Conservation (phyloP, 2,888 invertebrate species). For the Caenorhabditis sinica region DNA sequence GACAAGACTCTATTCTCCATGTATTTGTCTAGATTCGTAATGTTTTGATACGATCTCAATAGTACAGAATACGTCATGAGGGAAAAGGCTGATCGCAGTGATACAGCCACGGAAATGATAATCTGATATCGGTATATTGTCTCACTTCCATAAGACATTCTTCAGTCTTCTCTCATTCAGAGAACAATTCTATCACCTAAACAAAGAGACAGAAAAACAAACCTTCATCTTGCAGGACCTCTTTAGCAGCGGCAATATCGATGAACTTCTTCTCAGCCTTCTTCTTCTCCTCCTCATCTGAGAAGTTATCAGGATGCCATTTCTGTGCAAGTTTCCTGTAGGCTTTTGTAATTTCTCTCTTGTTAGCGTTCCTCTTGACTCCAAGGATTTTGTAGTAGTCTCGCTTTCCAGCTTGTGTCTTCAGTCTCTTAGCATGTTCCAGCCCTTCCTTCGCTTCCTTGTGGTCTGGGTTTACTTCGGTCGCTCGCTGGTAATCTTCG, state of each 20-base stretch:
- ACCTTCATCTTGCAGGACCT: constrained; percentile 89
- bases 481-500: constrained; percentile 91
- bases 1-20: constrained; percentile 15
- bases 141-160: not conserved
- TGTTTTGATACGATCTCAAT: constrained; percentile 43
- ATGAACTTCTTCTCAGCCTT: constrained; percentile 97
- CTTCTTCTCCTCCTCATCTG: constrained; percentile 88
- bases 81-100: constrained; percentile 30
- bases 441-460: constrained; percentile 93
- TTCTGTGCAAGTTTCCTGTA: constrained; percentile 97
- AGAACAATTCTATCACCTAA: not conserved
- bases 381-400: constrained; percentile 98
- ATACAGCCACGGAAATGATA: constrained; percentile 14
- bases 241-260: constrained; percentile 98
- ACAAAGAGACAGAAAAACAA: constrained; percentile 49
- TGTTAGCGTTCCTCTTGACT: constrained; percentile 92
- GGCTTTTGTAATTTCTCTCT: constrained; percentile 95
- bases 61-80: constrained; percentile 28
- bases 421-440: constrained; percentile 92
- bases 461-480: constrained; percentile 90
- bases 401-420: constrained; percentile 93
- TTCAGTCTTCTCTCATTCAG: not conserved
- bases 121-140: constrained; percentile 30
- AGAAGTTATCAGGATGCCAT: constrained; percentile 98
- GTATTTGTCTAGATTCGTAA: constrained; percentile 8